Base-by-base conservation (phyloP, 2,113 vertebrate species). In the Ploceus nigricollis region DNA sequence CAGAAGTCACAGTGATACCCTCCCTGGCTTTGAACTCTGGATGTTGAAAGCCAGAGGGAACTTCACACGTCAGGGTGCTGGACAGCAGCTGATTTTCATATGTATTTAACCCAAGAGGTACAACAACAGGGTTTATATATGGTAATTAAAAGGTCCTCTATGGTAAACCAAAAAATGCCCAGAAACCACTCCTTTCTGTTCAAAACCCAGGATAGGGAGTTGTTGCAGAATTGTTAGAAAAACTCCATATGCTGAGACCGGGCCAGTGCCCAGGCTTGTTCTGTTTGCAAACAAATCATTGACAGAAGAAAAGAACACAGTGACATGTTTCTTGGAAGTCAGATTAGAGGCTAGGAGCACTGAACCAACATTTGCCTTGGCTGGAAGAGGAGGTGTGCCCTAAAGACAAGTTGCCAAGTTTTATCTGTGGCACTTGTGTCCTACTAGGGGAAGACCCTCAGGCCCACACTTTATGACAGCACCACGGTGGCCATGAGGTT, bases 1-100 rank as follows among this genome's bases (percentile, higher is more conserved):
- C 91, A 94, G 87, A 94, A 92, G 42, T 70, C 91, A 37, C 68
- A 37, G 56, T 56, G 64, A 94, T 77, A 87, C 83, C 35, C 53
- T 75, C 48, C 10, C 56, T 89, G 10, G 6, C 88, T 97, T 94
- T 94, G 91, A 94, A 82, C 58, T 13, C 45, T 28, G 50, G 28
- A 66, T 2, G 20, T n/a, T 88, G 91, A 84, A 93, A 89, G 76
- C 57, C 78, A 92, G 87, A 81, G n/a, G 0, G 0, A 78, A 82
- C 60, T 60, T 93, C 83, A 91, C 86, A 71, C 93, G 51, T 89
- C 64, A 68, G 63, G 30, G 61, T 81, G 76, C 54, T 89, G 57
- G 84, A 44, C 31, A 89, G 72, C 89, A 82, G 68, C 24, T 75
- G 56, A 31, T 66, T 91, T 78, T 42, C 18, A 14, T 35, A 33